phyloP scores from a whole-genome alignment of 2,797 vertebrate genomes.

The Australoheros facetus region DNA sequence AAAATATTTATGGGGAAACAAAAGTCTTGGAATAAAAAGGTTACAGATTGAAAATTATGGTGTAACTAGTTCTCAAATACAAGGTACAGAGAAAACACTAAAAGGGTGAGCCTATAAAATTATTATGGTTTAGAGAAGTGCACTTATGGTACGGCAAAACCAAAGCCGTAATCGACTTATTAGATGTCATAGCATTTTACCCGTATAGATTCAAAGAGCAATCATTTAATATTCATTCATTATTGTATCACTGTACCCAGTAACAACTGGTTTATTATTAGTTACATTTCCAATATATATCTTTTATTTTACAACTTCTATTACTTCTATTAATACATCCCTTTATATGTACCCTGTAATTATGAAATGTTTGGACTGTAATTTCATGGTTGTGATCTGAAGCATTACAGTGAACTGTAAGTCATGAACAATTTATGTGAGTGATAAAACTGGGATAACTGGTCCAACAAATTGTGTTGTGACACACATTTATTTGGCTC shows the following conservation, averaged over 20 bases:
- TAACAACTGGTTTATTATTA: neutral
- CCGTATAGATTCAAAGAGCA: neutral
- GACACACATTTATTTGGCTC: slow-evolving; percentile 38
- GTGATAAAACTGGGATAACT: slow-evolving; percentile 27
- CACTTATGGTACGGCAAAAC: neutral
- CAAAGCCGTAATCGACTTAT: neutral
- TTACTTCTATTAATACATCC: neutral
- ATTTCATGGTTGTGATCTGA: slow-evolving; percentile 20
- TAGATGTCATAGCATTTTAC: neutral
- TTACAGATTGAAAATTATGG: too few relatives aligned
- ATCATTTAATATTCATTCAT: neutral
- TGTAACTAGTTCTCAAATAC: neutral
- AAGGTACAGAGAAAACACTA: neutral
- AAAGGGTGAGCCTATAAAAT: neutral
- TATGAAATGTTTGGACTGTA: slow-evolving; percentile 1
- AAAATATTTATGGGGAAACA: neutral
- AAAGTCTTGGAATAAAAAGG: neutral
- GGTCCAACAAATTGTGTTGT: slow-evolving; percentile 3
- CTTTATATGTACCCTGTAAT: slow-evolving; percentile 26
- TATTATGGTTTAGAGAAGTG: neutral
- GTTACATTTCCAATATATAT: neutral
- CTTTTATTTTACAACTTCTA: neutral
- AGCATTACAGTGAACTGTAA: slow-evolving; percentile 1
- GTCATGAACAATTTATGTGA: neutral
- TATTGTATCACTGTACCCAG: neutral